These are phyloP conservation scores for Oenanthe melanoleuca DNA, from an alignment of 2,113 vertebrate genomes.

Conservation along the genomic window DNA sequence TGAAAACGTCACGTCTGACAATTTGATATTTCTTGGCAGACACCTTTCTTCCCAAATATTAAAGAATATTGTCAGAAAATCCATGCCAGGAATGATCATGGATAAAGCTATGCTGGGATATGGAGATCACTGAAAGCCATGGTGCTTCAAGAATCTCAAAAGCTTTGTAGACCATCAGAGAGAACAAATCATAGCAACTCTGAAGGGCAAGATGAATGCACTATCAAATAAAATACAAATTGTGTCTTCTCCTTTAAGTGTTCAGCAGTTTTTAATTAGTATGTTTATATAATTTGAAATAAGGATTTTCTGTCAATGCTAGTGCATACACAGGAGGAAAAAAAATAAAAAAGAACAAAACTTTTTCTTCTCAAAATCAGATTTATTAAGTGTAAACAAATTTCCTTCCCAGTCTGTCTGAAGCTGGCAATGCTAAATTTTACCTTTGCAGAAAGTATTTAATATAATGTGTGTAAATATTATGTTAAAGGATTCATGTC, in stretches of 20 bases:
- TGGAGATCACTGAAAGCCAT: neutral
- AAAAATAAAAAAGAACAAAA: neutral
- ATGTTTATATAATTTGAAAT: neutral
- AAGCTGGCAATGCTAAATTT: slow-evolving; percentile 11
- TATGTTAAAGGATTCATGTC: slow-evolving; percentile 64
- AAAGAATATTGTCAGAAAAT: neutral
- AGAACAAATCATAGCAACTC: neutral
- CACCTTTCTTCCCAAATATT: neutral
- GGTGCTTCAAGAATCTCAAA: neutral
- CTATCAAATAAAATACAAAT: neutral
- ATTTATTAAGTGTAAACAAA: slow-evolving; percentile 57
- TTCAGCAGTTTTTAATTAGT: neutral
- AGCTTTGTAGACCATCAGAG: neutral
- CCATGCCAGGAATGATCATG: fast-evolving
- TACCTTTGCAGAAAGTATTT: slow-evolving; percentile 47
- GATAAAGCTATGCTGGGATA: neutral
- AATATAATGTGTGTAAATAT: slow-evolving; percentile 59
- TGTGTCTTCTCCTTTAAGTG: neutral
- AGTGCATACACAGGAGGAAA: neutral
- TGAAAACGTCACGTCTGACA: neutral
- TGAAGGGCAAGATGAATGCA: neutral
- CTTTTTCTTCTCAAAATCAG: slow-evolving; percentile 23
- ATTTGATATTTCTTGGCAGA: neutral
- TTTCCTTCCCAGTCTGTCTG: neutral
- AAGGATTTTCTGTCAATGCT: neutral